phyloP scores from a whole-genome alignment of 2,113 vertebrate species.

The human (Homo sapiens) region GRCh38 chr14:68362001-68362500 shows the following conservation, averaged over 20 bases:
- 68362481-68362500: not conserved
- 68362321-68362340: not conserved
- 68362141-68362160: not conserved
- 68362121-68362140: not conserved
- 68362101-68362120: not conserved
- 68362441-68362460: not conserved
- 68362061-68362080: not conserved
- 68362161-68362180: not conserved
- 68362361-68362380: slow-evolving; percentile 11
- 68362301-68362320: not conserved
- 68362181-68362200: not conserved
- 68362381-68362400: not conserved
- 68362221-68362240: not conserved
- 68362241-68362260: slow-evolving; percentile 1
- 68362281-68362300: not conserved
- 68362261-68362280: slow-evolving; percentile 34
- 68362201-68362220: not conserved
- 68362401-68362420: not conserved
- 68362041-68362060: not conserved
- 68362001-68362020: slow-evolving; percentile 23
- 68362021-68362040: slow-evolving; percentile 26
- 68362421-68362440: not conserved
- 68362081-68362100: not conserved
- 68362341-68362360: not conserved
- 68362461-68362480: not conserved